Evolutionary conservation across 2,888 invertebrate species (phyloP).

Genomic region (Petrolisthes manimaculis): DNA sequence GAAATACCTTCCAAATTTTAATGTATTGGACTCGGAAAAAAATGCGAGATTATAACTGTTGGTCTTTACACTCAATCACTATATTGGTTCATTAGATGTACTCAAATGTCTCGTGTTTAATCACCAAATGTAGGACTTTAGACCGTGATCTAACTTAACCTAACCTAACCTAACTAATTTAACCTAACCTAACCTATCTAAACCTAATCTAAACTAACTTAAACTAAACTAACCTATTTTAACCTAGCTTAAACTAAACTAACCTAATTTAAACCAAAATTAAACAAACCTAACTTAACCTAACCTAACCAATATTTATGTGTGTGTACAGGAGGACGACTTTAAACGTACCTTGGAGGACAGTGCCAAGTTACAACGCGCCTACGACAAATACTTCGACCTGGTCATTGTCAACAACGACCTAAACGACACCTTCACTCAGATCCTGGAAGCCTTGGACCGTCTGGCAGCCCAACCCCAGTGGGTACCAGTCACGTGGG

Average conservation of each 20-base stretch:
- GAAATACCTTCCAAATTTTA: too few relatives aligned
- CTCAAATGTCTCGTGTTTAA: too few relatives aligned
- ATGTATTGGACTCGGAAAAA: too few relatives aligned
- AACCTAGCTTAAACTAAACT: background rate
- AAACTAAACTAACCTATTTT: background rate
- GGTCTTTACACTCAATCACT: too few relatives aligned
- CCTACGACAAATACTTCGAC: constrained; percentile 95
- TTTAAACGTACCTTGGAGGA: constrained; percentile 90
- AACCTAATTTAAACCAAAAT: background rate
- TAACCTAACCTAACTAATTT: too few relatives aligned
- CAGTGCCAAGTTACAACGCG: constrained; percentile 88
- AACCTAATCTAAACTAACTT: too few relatives aligned
- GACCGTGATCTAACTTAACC: too few relatives aligned
- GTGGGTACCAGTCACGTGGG: constrained; percentile 98
- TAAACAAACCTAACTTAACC: too few relatives aligned
- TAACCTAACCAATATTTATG: background rate
- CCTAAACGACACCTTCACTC: constrained; percentile 90
- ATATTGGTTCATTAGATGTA: too few relatives aligned
- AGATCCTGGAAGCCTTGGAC: constrained; percentile 90
- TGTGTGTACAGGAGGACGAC: constrained; percentile 85
- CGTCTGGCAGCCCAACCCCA: constrained; percentile 88
- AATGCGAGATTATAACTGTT: too few relatives aligned
- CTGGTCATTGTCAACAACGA: constrained; percentile 91
- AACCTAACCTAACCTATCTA: too few relatives aligned
- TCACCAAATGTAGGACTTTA: too few relatives aligned